Evolutionary conservation across 2,113 vertebrate genomes (phyloP).

Genomic region (Pseudorasbora parva): DNA sequence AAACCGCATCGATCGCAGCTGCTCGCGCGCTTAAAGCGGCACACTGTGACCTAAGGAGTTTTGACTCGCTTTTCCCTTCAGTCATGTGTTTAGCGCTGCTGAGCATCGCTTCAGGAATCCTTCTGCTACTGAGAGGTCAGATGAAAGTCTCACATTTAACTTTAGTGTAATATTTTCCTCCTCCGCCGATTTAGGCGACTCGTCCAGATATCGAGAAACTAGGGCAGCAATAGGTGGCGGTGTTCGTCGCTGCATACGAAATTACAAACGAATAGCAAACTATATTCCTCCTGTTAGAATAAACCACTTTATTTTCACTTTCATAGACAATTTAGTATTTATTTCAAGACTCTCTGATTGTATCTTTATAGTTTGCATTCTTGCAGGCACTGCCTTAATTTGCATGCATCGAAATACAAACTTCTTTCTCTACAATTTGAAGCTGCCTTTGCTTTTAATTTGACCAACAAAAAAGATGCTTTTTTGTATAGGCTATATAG

Average conservation of each 20-base stretch:
- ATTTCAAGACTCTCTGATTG: not conserved
- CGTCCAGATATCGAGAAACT: not conserved
- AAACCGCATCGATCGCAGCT: slow-evolving; percentile 15
- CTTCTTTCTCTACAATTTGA: not conserved
- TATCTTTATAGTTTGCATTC: not conserved
- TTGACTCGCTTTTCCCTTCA: not conserved
- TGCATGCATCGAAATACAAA: not conserved
- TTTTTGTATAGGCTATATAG: too few relatives aligned
- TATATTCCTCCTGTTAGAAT: not conserved
- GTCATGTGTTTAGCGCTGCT: slow-evolving; percentile 10
- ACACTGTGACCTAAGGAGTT: too few relatives aligned
- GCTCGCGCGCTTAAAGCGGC: not conserved
- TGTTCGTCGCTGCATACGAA: not conserved
- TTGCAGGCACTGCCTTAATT: not conserved
- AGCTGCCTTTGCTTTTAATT: too few relatives aligned
- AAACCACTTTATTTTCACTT: not conserved
- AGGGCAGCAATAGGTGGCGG: not conserved
- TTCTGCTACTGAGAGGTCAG: slow-evolving; percentile 46
- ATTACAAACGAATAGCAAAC: not conserved
- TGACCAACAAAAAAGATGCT: too few relatives aligned
- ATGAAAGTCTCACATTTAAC: not conserved
- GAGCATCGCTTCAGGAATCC: not conserved
- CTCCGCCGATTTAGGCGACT: not conserved
- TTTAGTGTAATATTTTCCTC: not conserved
- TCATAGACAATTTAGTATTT: not conserved